Percentiles rank a stretch among this genome's conserved stretches.
Conservation (phyloP, 2,888 invertebrate genomes). For the Dromius quadrimaculatus region DNA sequence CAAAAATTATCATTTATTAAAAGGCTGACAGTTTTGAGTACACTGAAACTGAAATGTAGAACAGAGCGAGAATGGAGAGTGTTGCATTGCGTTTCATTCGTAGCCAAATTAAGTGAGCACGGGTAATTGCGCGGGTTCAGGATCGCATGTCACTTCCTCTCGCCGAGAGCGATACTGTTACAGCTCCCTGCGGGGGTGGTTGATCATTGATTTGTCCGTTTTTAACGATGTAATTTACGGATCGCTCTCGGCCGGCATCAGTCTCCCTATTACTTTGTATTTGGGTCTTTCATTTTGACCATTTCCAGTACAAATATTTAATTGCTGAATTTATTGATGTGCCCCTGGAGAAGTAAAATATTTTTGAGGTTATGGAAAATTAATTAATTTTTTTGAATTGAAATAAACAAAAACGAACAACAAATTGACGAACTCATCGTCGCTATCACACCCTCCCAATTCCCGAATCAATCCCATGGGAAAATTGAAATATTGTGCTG, state of each 20-base stretch:
- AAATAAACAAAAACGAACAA: too few relatives aligned
- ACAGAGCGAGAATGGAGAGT: not conserved
- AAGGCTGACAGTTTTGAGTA: too few relatives aligned
- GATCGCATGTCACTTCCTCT: constrained; percentile 40
- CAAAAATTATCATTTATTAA: too few relatives aligned
- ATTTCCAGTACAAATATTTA: not conserved
- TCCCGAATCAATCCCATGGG: constrained; percentile 13
- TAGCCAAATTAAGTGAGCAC: constrained; percentile 41
- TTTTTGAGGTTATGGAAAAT: too few relatives aligned
- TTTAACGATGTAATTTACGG: constrained; percentile 50
- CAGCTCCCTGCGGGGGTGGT: constrained; percentile 25
- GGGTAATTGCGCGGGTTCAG: constrained; percentile 41
- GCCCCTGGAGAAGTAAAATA: too few relatives aligned
- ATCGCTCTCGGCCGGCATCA: constrained; percentile 19
- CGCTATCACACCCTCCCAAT: not conserved
- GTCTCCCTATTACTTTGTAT: not conserved
- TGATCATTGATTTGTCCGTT: constrained; percentile 48
- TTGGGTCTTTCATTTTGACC: not conserved
- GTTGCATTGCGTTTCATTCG: constrained; percentile 20
- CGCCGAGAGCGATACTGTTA: not conserved
- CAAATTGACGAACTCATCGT: not conserved
- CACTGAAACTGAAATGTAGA: too few relatives aligned
- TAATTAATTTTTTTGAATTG: too few relatives aligned
- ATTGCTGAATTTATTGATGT: not conserved
- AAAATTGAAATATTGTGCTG: constrained; percentile 37